Conservation (phyloP, 2,797 vertebrate genomes). For the Pelodytes ibericus region DNA sequence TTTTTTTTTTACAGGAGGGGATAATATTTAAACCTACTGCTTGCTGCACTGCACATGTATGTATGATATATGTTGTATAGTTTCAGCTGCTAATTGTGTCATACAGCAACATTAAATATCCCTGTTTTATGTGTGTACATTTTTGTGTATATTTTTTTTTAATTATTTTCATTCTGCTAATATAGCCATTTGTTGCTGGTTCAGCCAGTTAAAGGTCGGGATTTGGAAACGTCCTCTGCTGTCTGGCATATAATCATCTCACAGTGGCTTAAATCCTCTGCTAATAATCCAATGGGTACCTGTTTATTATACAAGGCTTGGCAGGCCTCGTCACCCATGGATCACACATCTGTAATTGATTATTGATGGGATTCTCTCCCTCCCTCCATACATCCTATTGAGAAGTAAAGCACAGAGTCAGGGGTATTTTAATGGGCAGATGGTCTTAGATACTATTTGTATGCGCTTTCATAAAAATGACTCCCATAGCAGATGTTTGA, state of each 20-base stretch:
- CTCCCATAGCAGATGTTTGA: constrained; percentile 57
- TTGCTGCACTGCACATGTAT: too few species aligned
- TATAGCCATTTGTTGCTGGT: too few species aligned
- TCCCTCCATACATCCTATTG: neutral
- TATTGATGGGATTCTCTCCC: neutral
- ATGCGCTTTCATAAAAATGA: neutral
- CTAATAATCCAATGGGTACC: constrained; percentile 2
- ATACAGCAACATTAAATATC: too few species aligned
- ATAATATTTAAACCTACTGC: too few species aligned
- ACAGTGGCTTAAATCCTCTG: neutral
- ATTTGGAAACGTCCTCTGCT: too few species aligned
- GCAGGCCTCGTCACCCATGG: neutral
- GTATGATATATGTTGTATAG: too few species aligned
- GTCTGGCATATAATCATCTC: constrained; percentile 8
- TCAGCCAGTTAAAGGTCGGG: constrained; percentile 32
- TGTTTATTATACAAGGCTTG: neutral
- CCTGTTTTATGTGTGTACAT: too few species aligned
- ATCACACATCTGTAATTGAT: neutral
- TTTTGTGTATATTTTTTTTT: too few species aligned
- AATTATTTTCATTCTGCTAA: too few species aligned
- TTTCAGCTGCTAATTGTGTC: too few species aligned
- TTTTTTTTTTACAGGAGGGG: too few species aligned
- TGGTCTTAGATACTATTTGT: neutral
- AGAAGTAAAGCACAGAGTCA: neutral
- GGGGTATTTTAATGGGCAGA: neutral